These are phyloP conservation scores for Serilophus lunatus DNA, from an alignment of 2,113 vertebrate genomes.

Conservation along the genomic window DNA sequence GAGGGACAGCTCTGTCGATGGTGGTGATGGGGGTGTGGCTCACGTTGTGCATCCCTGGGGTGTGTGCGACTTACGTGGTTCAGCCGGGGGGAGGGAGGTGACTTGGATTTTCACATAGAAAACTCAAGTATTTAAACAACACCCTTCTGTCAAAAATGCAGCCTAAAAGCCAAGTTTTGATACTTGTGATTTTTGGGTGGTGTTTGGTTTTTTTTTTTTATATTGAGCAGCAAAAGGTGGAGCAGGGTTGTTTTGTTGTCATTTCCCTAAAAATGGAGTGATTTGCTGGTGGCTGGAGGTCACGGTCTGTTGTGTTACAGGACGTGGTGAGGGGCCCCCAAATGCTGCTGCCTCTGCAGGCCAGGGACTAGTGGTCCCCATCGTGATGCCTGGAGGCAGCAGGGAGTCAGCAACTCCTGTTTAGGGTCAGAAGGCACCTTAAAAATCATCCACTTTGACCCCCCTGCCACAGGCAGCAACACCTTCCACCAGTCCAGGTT, in stretches of 20 bases:
- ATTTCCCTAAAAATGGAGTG: background rate
- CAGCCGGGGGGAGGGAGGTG: no score
- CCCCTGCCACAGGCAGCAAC: background rate
- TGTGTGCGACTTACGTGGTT: background rate
- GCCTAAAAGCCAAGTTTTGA: background rate
- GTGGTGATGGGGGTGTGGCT: background rate
- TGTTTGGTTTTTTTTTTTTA: background rate
- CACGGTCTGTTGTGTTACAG: background rate
- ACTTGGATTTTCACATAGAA: background rate
- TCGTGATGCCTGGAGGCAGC: background rate
- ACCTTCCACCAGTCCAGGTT: rapidly evolving
- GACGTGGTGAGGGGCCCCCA: background rate
- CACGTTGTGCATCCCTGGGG: rapidly evolving
- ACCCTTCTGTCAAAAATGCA: background rate
- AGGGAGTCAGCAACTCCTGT: rapidly evolving
- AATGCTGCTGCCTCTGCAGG: background rate
- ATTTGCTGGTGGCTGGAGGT: background rate
- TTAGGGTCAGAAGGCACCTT: background rate
- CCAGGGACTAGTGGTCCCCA: background rate
- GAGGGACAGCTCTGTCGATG: background rate
- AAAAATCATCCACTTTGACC: background rate
- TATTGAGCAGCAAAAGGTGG: background rate
- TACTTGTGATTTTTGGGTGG: background rate
- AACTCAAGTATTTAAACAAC: background rate
- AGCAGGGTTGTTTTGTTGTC: rapidly evolving